Percentiles rank a stretch among this genome's conserved stretches.
These are phyloP conservation scores for Dicyema japonicum DNA, from an alignment of 1,140 invertebrate genomes.

Conservation along the genomic window DNA sequence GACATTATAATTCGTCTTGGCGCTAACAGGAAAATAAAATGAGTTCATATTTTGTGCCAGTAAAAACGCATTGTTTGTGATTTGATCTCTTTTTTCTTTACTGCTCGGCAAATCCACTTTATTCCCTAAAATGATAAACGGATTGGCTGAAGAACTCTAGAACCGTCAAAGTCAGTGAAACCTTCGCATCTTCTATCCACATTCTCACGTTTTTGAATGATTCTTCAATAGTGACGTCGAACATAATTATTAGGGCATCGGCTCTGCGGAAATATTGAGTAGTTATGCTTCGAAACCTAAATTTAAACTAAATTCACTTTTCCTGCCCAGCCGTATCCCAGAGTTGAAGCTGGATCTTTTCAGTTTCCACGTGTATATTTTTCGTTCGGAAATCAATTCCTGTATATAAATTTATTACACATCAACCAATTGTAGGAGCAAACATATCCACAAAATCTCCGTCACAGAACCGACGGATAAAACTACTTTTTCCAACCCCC, in stretches of 20 bases:
- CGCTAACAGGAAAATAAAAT: no score
- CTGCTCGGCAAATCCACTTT: no score
- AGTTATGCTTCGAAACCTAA: slow-evolving; percentile 31
- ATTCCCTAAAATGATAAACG: no score
- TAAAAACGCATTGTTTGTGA: no score
- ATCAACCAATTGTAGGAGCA: slow-evolving; percentile 26
- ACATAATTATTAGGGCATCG: slow-evolving; percentile 32
- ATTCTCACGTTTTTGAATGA: slow-evolving; percentile 30
- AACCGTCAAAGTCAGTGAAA: no score
- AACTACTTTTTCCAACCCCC: slow-evolving; percentile 27
- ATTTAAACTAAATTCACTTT: slow-evolving; percentile 11
- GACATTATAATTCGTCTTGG: no score
- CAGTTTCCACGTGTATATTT: slow-evolving; percentile 18
- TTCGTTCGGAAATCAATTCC: slow-evolving; percentile 29
- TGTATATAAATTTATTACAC: slow-evolving; percentile 14
- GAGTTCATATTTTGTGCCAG: no score
- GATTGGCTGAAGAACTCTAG: no score
- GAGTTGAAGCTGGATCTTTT: slow-evolving; percentile 24
- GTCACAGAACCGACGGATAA: slow-evolving; percentile 26
- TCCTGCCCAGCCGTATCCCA: slow-evolving; percentile 30
- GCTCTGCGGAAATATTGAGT: slow-evolving; percentile 34
- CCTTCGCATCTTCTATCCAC: slow-evolving; percentile 27
- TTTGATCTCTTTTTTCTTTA: no score
- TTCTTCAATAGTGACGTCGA: slow-evolving; percentile 30
- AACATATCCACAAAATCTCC: slow-evolving; percentile 22